A percentile compares a stretch with the other conserved stretches of the same genome.
These are phyloP conservation scores for Drosophila diplacantha DNA, from an alignment of 2,888 invertebrate genomes.

Conservation along the genomic window DNA sequence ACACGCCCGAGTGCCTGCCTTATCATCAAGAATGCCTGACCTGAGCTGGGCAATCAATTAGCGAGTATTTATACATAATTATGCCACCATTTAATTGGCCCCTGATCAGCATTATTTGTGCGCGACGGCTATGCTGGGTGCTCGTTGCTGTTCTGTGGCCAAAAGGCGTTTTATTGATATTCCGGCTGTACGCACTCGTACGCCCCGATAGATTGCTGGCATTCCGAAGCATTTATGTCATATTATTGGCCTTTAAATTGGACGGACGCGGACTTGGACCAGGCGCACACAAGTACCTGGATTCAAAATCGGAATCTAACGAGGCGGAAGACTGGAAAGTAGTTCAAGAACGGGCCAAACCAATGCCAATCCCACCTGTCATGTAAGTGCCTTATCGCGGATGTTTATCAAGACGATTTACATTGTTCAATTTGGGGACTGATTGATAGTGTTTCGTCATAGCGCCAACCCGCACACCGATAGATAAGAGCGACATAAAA, in stretches of 20 bases:
- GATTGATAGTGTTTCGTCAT: constrained; percentile 30
- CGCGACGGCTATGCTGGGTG: constrained; percentile 10
- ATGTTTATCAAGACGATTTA: constrained; percentile 36
- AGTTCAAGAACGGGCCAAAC: constrained; percentile 39
- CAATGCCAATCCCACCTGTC: constrained; percentile 28
- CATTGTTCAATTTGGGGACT: constrained; percentile 40
- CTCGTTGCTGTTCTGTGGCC: constrained; percentile 12
- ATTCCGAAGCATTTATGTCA: constrained; percentile 72
- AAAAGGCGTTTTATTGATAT: constrained; percentile 51
- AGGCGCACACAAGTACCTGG: constrained; percentile 11
- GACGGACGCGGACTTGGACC: constrained; percentile 23
- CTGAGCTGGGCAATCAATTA: constrained; percentile 58
- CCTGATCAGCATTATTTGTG: constrained; percentile 49
- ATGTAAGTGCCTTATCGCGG: constrained; percentile 41
- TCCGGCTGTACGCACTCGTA: constrained; percentile 41
- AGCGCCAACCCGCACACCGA: constrained; percentile 14
- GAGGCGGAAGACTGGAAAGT: constrained; percentile 35
- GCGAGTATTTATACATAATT: constrained; percentile 55
- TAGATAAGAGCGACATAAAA: constrained; percentile 18
- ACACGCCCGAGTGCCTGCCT: constrained; percentile 22
- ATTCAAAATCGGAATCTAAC: constrained; percentile 1
- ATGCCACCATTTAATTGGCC: constrained; percentile 47
- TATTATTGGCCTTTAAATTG: constrained; percentile 49
- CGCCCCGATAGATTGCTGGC: constrained; percentile 30
- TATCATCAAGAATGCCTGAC: constrained; percentile 37